A percentile compares a stretch with the other conserved stretches of the same genome.
phyloP scores from a whole-genome alignment of 2,888 invertebrate species.

The Sphecodes monilicornis region DNA sequence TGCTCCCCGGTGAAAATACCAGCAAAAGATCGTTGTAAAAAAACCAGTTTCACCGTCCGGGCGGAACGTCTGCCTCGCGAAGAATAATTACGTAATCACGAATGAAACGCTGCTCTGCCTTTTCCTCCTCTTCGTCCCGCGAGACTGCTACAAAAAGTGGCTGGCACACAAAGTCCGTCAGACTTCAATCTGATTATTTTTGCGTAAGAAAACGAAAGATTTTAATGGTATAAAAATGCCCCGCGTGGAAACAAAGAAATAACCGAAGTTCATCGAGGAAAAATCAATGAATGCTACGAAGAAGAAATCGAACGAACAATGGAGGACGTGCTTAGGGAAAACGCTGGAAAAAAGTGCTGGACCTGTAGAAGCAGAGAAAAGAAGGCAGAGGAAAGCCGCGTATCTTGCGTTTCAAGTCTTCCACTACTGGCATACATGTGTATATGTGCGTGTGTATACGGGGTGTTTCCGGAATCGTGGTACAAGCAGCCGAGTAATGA shows the following conservation, averaged over 20 bases:
- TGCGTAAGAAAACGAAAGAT: not conserved
- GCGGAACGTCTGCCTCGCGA: conserved; percentile 63
- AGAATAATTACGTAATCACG: conserved; percentile 73
- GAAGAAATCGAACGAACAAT: not conserved
- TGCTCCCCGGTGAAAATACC: conserved; percentile 61
- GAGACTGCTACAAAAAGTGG: conserved; percentile 36
- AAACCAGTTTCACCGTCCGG: conserved; percentile 46
- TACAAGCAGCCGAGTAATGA: no score
- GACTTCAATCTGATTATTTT: conserved; percentile 50
- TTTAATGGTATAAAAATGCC: not conserved
- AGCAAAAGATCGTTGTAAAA: conserved; percentile 58
- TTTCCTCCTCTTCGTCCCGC: conserved; percentile 6
- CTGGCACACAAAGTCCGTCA: conserved; percentile 3
- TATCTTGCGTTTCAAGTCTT: not conserved
- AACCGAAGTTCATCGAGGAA: not conserved
- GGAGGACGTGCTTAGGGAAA: not conserved
- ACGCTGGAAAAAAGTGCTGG: not conserved
- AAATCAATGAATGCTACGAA: not conserved
- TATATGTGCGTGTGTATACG: not conserved
- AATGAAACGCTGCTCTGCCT: conserved; percentile 41
- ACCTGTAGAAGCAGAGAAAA: not conserved
- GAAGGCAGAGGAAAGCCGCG: not conserved
- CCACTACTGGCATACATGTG: not conserved
- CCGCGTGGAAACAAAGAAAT: not conserved
- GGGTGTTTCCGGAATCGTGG: not conserved